phyloP scores from a whole-genome alignment of 2,797 vertebrate genomes.

The Typhlichthys eigenmanni region DNA sequence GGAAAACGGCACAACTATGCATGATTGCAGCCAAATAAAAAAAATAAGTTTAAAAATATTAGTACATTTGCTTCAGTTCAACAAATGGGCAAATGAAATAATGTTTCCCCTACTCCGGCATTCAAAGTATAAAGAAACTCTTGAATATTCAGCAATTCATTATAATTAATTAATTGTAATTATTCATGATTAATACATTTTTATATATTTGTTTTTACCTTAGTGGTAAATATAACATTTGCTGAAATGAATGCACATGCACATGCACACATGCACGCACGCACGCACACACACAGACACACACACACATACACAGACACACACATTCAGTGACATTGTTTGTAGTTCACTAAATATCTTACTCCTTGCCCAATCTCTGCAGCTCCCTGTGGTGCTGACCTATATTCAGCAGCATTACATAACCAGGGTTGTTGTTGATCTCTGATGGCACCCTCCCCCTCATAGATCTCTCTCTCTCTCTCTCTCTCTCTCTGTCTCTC shows the following conservation, averaged over 20 bases:
- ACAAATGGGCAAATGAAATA: too few relatives aligned
- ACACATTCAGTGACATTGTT: slow-evolving; percentile 1
- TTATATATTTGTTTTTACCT: too few relatives aligned
- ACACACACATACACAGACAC: slow-evolving; percentile 3
- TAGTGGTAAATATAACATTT: too few relatives aligned
- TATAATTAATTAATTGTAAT: too few relatives aligned
- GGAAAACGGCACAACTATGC: slow-evolving; percentile 42
- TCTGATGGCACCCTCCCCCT: slow-evolving; percentile 30
- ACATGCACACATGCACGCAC: background rate
- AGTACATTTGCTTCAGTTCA: too few relatives aligned
- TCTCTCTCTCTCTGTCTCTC: background rate
- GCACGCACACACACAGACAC: slow-evolving; percentile 7
- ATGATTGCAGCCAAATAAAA: slow-evolving; percentile 43
- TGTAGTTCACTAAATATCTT: slow-evolving; percentile 18
- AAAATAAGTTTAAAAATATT: too few relatives aligned
- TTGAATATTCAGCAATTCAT: too few relatives aligned
- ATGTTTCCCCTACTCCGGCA: too few relatives aligned
- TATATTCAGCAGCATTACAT: slow-evolving; percentile 77
- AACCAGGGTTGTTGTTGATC: slow-evolving; percentile 60
- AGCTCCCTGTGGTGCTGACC: slow-evolving; percentile 69
- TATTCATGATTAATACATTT: too few relatives aligned
- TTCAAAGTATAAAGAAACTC: too few relatives aligned
- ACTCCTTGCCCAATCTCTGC: slow-evolving; percentile 54
- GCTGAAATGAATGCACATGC: background rate
- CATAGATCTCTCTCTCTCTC: background rate